These are phyloP conservation scores for Acrocephalus scirpaceus DNA, from an alignment of 2,797 vertebrate genomes.

Conservation along the genomic window DNA sequence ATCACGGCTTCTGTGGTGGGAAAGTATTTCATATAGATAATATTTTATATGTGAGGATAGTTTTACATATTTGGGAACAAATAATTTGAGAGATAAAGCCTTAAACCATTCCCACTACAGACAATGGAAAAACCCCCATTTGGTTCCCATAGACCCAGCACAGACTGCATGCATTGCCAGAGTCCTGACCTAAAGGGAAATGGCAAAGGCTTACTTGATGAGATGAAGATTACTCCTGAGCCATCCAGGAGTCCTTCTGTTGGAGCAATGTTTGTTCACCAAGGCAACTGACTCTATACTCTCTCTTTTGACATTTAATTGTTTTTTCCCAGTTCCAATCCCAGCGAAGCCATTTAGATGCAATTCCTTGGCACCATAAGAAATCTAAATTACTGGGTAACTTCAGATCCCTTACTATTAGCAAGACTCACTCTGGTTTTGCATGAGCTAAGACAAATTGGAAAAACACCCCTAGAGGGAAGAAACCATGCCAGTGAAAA, in stretches of 20 bases:
- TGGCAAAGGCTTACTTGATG: not conserved
- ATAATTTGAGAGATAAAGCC: not conserved
- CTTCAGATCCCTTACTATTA: not conserved
- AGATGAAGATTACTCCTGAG: not conserved
- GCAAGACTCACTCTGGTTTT: not conserved
- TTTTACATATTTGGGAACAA: not conserved
- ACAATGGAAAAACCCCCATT: not conserved
- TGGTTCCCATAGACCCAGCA: not conserved
- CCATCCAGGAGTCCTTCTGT: not conserved
- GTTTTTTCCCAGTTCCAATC: accelerated
- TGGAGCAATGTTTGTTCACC: not conserved
- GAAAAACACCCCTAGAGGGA: not conserved
- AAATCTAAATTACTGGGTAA: not conserved
- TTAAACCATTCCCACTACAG: not conserved
- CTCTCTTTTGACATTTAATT: not conserved
- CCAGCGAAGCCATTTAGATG: not conserved
- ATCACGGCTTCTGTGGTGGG: accelerated
- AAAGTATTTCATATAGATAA: not conserved
- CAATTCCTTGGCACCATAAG: not conserved
- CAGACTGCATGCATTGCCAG: not conserved
- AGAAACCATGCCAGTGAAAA: not conserved
- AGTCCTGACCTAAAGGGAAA: not conserved
- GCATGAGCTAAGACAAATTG: not conserved
- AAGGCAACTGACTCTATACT: not conserved
- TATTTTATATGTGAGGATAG: not conserved